phyloP scores from a whole-genome alignment of 2,888 invertebrate species.

The Sarcophaga carnaria region DNA sequence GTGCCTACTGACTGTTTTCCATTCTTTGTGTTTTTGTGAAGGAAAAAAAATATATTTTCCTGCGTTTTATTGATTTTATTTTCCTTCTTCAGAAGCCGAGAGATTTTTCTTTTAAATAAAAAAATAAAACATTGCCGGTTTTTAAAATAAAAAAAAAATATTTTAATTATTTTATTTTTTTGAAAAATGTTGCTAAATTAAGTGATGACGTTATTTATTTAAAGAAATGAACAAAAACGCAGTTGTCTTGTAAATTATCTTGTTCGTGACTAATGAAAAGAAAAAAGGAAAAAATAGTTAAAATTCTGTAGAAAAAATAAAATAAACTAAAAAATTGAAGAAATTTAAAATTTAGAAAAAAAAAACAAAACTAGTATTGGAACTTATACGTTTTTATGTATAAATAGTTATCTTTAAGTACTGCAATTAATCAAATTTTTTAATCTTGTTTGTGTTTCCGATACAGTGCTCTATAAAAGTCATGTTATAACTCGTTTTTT shows the following conservation, averaged over 20 bases:
- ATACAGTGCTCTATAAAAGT: too few relatives aligned
- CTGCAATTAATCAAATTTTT: too few relatives aligned
- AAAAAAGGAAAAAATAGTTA: too few relatives aligned
- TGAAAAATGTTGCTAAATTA: background rate
- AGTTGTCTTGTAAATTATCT: constrained; percentile 18
- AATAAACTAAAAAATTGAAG: too few relatives aligned
- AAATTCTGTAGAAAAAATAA: too few relatives aligned
- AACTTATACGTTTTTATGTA: too few relatives aligned
- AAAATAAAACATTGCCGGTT: background rate
- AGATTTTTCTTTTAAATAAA: background rate
- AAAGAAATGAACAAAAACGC: constrained; percentile 24
- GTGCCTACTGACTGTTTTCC: constrained; percentile 1
- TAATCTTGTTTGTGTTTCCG: too few relatives aligned
- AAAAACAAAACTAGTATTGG: too few relatives aligned
- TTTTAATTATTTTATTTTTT: too few relatives aligned
- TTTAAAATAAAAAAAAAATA: background rate
- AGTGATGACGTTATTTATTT: constrained; percentile 52
- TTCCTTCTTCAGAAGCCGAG: constrained; percentile 1
- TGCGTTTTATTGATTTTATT: constrained; percentile 49
- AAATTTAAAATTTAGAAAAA: too few relatives aligned
- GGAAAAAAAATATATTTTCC: constrained; percentile 47
- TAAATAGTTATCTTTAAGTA: too few relatives aligned
- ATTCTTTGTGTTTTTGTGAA: background rate
- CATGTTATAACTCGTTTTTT: too few relatives aligned
- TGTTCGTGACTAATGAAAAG: constrained; percentile 5